Base-by-base conservation (phyloP, 2,113 vertebrate genomes). In the Pan paniscus region DNA sequence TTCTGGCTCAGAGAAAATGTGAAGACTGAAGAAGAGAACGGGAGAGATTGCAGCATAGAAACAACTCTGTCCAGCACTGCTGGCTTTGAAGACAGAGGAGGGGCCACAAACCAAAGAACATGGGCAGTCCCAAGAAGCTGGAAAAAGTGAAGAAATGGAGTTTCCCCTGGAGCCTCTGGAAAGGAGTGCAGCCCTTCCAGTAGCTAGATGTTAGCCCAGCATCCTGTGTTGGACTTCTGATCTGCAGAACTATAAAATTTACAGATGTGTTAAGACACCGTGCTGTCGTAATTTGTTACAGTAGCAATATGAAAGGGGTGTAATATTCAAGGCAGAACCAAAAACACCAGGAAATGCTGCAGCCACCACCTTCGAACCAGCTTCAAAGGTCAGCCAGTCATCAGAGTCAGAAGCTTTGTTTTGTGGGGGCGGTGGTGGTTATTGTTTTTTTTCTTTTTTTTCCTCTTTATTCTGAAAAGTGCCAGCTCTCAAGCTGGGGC, bases 201-300 rank as follows among this genome's bases (percentile, higher is more conserved):
- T 43, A 35, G 40, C 2, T 22, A 18, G 68, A 64, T 46, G 43
- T 55, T 67, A 46, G 22, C 38, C 17, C 38, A 48, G 11, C 76
- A 17, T 23, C 78, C 40, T 32, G 2, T 38, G 48, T 38, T 78
- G 25, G 20, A 38, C 72, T 85, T 64, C 50, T n/a, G 22, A 84
- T n/a, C 43, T 13, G 38, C 23, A 6, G 16, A 89, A 84, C 40
- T 17, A 1, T 43, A 27, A 80, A 64, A 59, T 48, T 48, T 46
- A 11, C 32, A 6, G 7, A 3, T 12, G 35, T 61, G 12, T 64
- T 50, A 84, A 30, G 50, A 32, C 10, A 1, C 61, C 1, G 0
- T 0, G 40, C 50, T 30, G 32, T 10, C 18, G 16, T 73, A 4
- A 25, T 23, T 12, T 2, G 5, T 48, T 35, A 17, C 10, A 22